phyloP scores from a whole-genome alignment of 2,113 vertebrate species.

The Odobenus rosmarus region DNA sequence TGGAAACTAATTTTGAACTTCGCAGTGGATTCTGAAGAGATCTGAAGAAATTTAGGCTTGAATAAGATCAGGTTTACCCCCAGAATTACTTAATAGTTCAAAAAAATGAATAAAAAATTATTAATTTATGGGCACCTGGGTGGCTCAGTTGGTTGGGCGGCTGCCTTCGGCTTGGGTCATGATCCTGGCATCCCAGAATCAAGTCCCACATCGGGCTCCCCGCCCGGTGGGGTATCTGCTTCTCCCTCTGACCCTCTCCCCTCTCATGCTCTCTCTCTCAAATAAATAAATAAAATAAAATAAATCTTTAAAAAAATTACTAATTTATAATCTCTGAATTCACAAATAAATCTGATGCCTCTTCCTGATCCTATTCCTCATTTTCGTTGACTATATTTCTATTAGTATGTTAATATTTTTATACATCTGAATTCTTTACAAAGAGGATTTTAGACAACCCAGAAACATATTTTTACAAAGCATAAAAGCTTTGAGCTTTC shows the following conservation, averaged over 20 bases:
- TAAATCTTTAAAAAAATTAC: background rate
- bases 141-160: too few relatives aligned
- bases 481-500: background rate
- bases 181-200: too few relatives aligned
- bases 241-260: too few relatives aligned
- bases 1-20: background rate
- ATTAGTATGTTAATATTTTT: background rate
- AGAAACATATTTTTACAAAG: constrained; percentile 32
- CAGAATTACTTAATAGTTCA: constrained; percentile 3
- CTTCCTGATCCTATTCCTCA: background rate
- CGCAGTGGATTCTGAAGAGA: background rate
- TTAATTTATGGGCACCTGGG: background rate
- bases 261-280: too few relatives aligned
- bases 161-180: too few relatives aligned
- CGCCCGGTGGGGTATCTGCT: too few relatives aligned
- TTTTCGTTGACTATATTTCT: background rate
- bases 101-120: background rate
- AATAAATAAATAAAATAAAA: too few relatives aligned
- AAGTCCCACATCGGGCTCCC: too few relatives aligned
- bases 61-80: background rate
- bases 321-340: background rate
- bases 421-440: background rate
- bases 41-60: background rate
- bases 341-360: background rate
- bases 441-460: constrained; percentile 1